phyloP scores from a whole-genome alignment of 2,113 vertebrate genomes.

The Coracopsis vasa region DNA sequence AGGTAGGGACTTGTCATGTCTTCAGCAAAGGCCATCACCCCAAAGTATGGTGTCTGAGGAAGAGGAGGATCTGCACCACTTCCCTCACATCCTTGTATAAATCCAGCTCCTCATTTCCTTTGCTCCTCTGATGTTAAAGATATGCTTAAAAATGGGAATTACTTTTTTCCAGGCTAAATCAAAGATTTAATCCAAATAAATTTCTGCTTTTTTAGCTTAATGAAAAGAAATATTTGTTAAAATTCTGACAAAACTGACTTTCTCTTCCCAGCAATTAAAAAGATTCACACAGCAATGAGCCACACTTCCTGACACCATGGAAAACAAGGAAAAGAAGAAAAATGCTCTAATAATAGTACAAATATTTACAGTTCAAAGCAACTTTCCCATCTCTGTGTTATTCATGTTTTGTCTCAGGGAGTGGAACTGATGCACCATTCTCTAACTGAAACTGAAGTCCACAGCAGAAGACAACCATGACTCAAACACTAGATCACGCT shows the following conservation, averaged over 20 bases:
- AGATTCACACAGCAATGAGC: neutral
- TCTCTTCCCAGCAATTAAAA: neutral
- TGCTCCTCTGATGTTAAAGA: neutral
- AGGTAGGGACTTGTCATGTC: neutral
- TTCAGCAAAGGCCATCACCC: neutral
- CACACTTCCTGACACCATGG: neutral
- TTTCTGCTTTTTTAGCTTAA: neutral
- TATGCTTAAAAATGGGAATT: neutral
- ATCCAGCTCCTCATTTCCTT: neutral
- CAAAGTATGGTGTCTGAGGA: accelerated
- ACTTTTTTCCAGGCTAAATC: neutral
- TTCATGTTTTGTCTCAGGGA: neutral
- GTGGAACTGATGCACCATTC: neutral
- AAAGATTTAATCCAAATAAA: neutral
- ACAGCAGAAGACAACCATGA: neutral
- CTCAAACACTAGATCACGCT: neutral
- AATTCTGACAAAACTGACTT: neutral
- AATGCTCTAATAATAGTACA: neutral
- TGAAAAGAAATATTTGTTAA: neutral
- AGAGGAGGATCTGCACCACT: neutral
- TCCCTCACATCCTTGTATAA: neutral
- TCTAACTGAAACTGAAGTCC: neutral
- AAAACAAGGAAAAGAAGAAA: neutral
- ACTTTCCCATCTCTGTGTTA: neutral
- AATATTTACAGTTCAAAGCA: neutral